Base-by-base conservation (phyloP, 2,797 vertebrate genomes). In the Poecilia gillii region DNA sequence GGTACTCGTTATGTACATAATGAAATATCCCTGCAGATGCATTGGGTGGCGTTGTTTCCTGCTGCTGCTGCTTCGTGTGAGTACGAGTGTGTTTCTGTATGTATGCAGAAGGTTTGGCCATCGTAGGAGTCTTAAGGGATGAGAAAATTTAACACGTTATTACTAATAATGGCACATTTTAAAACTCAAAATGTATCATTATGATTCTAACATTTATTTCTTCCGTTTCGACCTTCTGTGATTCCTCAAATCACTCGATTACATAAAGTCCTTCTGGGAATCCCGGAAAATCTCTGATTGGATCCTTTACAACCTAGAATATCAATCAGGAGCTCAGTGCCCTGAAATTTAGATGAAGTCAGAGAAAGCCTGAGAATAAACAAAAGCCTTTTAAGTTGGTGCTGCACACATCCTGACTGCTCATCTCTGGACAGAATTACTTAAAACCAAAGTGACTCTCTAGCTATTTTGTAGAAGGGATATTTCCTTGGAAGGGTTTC, bases 1-100 rank as follows among this genome's bases (percentile, higher is more conserved):
- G 95, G 94, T 90, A 92, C 95, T 95, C 90, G 94, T 96, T 95
- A 95, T 95, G 94, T 94, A 95, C 93, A 94, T 95, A 95, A 95
- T 95, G 94, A 96, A 96, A 95, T 94, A 95, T 95, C 94, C 92
- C 92, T 92, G 91, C 93, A 92, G 92, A 94, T 95, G 94, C 92
- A 90, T 94, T 91, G 91, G 90, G 82, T 90, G 92, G 89, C 81
- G 87, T 91, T 91, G 90, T 89, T 87, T 92, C 89, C 83, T 81
- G 57, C 81, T 84, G 74, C 11, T 77, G 36, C 79, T 51, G 36
- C n/a, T n/a, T n/a, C 28, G 36, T 49, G 64, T 49, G 25, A 68
- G 23, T 45, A 64, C 51, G 55, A 53, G 66, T 78, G 73, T 33
- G 46, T 23, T 43, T n/a, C 36, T 41, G 36, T 25, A n/a, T 41